Evolutionary conservation across 2,797 vertebrate genomes (phyloP), one percentile per base, ranked within the genome.

Genomic region (Sebastolobus altivelis): DNA sequence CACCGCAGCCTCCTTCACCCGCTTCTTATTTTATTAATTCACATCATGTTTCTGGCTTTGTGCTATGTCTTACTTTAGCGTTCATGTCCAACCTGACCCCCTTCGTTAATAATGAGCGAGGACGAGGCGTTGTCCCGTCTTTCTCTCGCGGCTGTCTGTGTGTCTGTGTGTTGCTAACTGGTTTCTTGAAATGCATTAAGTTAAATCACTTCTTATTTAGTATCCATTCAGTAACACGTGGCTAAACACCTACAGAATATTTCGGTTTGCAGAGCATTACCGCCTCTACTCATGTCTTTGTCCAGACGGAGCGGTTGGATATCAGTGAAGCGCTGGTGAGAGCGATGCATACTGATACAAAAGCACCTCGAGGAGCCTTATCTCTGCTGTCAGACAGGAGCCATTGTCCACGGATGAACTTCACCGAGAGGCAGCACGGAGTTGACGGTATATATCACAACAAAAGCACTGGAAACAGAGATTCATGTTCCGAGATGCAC

Each of bases 41-140:
- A 78, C 55, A 75, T 85, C 80, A 69, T 59, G 77, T 43, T 67
- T 67, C 73, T 78, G 1, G 12, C 66, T 72, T 69, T 40, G 49
- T 31, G 80, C 62, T n/a, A 9, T 4, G 52, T 73, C 68, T 75
- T 35, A 60, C 54, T 79, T 79, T 4, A 1, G 58, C 3, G 27
- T 54, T 82, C 12, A 18, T 60, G 77, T 86, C 81, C 71, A 37
- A 62, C 81, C 67, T 56, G 75, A 77, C 72, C 63, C 63, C 58
- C 67, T 71, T 79, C 79, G 73, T 85, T 85, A 86, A 83, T 82
- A 83, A 83, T 79, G 75, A 87, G 62, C 33, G 5, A 81, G 77
- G 79, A 73, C 3, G 52, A 81, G 74, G 78, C 65, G 81, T 12
- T 68, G 75, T 33, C 75, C 38, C 20, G 67, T 69, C 55, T 37